Base-by-base conservation (phyloP, 2,113 vertebrate genomes). In the Macquaria ambigua region DNA sequence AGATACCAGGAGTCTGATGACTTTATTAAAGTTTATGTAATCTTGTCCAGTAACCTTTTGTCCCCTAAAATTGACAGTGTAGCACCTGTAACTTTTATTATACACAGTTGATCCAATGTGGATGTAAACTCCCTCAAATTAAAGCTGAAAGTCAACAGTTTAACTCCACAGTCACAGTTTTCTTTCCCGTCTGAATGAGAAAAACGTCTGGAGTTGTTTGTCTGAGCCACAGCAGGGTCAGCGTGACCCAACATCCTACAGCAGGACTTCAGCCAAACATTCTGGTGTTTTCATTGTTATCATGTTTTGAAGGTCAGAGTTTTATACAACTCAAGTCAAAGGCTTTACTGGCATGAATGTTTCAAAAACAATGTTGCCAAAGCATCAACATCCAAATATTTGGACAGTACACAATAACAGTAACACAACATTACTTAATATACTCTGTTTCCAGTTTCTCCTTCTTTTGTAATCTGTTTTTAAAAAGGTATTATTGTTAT, bases 151-250 rank as follows among this genome's bases (percentile, higher is more conserved):
- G 16, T 9, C 37, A 52, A 15, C 10, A n/a, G 25, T 48, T 7
- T 18, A 25, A 16, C 14, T 25, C 6, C 12, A 50, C 21, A 18
- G 10, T 5, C 34, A 7, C 37, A 39, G 8, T 39, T 39, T 28
- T 21, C 20, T 21, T 37, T 34, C 0, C 0, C 28, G 28, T 66
- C 8, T 43, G 10, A 52, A 20, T n/a, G 8, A 61, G 55, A 37
- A 15, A 70, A 14, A 39, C 9, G 55, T 59, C 20, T 61, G 23
- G 48, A 58, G 58, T n/a, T 56, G 21, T 41, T 53, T 73, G 20
- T 52, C 8, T 46, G 18, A 84, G n/a, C 31, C 63, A 50, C 77
- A 43, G 62, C 50, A n/a, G 37, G 56, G 59, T 66, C 70, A 16
- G 9, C 39, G 20, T 72, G 28, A 67, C 66, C 58, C 25, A 4